Percentiles rank a stretch among this genome's conserved stretches.
These are phyloP conservation scores for Drepanosiphum platanoidis DNA, from an alignment of 2,888 invertebrate genomes.

Conservation along the genomic window DNA sequence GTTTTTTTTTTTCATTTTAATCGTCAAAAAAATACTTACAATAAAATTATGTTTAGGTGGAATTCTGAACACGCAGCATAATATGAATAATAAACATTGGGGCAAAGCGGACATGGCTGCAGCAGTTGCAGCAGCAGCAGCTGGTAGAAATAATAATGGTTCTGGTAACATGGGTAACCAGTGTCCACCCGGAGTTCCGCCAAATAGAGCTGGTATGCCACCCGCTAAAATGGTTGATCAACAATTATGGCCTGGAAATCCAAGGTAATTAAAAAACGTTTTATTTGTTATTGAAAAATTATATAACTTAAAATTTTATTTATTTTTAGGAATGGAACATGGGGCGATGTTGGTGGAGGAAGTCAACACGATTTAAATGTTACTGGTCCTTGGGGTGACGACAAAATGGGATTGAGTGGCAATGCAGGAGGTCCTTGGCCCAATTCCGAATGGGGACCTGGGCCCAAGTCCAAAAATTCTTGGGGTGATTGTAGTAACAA, in stretches of 20 bases:
- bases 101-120: conserved; percentile 61
- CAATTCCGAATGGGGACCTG: conserved; percentile 66
- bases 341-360: conserved; percentile 64
- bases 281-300: conserved; percentile 63
- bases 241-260: conserved; percentile 59
- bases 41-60: conserved; percentile 48
- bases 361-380: conserved; percentile 66
- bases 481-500: conserved; percentile 72
- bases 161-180: conserved; percentile 66
- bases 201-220: conserved; percentile 71
- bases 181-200: conserved; percentile 73
- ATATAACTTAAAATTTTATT: not conserved
- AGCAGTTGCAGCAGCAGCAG: conserved; percentile 63
- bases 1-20: not conserved
- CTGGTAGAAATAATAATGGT: conserved; percentile 63
- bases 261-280: conserved; percentile 36
- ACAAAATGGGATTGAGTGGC: conserved; percentile 65
- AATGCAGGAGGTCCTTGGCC: conserved; percentile 68
- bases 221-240: conserved; percentile 65
- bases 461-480: conserved; percentile 72
- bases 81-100: conserved; percentile 60
- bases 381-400: conserved; percentile 66
- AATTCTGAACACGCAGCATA: conserved; percentile 50
- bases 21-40: not conserved
- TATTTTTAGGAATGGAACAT: conserved; percentile 65